phyloP scores from a whole-genome alignment of 1,140 invertebrate species.

The Stenopsyche tienmushanensis region DNA sequence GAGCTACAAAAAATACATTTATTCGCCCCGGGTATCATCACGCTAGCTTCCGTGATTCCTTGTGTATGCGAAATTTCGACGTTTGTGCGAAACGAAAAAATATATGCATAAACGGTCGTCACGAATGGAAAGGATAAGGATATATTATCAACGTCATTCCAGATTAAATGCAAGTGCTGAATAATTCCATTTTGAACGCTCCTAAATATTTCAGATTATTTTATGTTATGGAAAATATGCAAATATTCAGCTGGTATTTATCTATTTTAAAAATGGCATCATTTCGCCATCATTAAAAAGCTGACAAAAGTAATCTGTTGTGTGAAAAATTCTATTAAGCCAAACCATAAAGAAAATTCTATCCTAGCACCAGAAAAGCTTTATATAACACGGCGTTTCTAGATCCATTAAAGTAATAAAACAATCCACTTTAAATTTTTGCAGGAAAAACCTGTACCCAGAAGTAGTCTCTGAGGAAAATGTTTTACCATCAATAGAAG shows the following conservation, averaged over 20 bases:
- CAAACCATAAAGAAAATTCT: not conserved
- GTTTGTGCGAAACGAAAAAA: conserved; percentile 20
- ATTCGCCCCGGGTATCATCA: conserved; percentile 27
- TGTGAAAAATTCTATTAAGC: not conserved
- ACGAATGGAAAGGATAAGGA: not conserved
- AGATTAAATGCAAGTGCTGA: too few species aligned
- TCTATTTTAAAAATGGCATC: not conserved
- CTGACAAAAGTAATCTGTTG: not conserved
- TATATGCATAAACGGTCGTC: not conserved
- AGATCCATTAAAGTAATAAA: too few species aligned
- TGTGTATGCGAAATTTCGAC: conserved; percentile 6
- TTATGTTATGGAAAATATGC: conserved; percentile 3
- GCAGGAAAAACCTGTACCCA: too few species aligned
- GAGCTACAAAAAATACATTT: conserved; percentile 17
- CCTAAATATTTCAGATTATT: conserved; percentile 18
- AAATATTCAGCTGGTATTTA: not conserved
- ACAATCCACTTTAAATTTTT: too few species aligned
- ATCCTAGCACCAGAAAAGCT: too few species aligned
- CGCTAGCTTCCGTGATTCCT: conserved; percentile 16
- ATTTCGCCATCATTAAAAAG: not conserved
- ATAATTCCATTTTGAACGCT: too few species aligned
- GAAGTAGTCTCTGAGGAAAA: too few species aligned
- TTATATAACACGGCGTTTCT: too few species aligned
- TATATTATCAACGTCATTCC: too few species aligned
- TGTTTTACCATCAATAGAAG: too few species aligned